phyloP scores from a whole-genome alignment of 2,888 invertebrate genomes.

The Tupiocoris notatus region DNA sequence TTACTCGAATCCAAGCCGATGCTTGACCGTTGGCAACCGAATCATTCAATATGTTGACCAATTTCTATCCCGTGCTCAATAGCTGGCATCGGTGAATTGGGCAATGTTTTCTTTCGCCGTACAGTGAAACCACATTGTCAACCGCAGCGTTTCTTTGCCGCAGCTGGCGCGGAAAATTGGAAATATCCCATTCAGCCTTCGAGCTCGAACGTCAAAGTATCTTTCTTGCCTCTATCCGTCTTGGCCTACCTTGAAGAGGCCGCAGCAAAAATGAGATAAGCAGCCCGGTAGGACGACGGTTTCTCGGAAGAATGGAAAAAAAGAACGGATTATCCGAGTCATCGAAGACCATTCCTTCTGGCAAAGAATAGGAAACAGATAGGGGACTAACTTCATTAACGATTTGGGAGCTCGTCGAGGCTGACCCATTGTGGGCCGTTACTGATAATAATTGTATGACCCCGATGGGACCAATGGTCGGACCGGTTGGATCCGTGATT shows the following conservation, averaged over 20 bases:
- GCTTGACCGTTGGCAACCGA: too few relatives aligned
- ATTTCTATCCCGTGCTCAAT: too few relatives aligned
- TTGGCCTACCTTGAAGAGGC: not conserved
- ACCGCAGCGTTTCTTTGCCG: not conserved
- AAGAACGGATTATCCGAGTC: constrained; percentile 1
- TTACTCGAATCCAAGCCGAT: too few relatives aligned
- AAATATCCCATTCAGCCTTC: not conserved
- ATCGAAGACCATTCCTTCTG: constrained; percentile 14
- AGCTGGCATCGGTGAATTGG: not conserved
- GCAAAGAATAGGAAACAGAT: constrained; percentile 32
- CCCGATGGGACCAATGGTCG: constrained; percentile 9
- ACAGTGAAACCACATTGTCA: not conserved
- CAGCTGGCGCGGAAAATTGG: not conserved
- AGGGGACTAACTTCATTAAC: constrained; percentile 32
- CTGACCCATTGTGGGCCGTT: constrained; percentile 15
- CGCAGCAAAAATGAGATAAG: not conserved
- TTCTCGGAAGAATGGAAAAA: not conserved
- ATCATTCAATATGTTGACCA: too few relatives aligned
- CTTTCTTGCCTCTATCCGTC: not conserved
- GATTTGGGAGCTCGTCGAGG: constrained; percentile 20
- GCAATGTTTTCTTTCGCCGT: not conserved
- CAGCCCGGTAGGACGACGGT: not conserved
- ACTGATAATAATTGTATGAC: constrained; percentile 38
- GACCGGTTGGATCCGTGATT: not conserved
- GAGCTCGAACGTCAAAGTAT: not conserved